Evolutionary conservation across 1,140 invertebrate genomes (phyloP).

Genomic region (Potamilus streckersoni): DNA sequence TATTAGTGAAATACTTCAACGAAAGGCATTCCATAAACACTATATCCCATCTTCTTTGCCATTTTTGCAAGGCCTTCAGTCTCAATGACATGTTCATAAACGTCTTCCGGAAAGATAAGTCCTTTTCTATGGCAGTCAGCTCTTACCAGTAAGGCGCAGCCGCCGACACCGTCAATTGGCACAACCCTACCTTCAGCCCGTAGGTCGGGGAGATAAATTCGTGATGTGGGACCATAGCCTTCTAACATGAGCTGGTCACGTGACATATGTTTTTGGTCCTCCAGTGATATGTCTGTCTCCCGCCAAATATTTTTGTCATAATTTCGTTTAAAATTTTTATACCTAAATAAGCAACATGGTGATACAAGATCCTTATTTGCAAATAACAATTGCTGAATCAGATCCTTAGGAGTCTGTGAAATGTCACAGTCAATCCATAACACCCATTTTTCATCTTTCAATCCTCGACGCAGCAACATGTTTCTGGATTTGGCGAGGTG

Average conservation of each 20-base stretch:
- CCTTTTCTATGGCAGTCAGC: constrained; percentile 54
- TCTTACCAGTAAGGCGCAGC: constrained; percentile 53
- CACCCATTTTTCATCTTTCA: constrained; percentile 52
- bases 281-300: constrained; percentile 52
- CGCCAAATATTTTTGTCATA: constrained; percentile 65
- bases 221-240: constrained; percentile 50
- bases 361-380: constrained; percentile 53
- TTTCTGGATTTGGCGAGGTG: constrained; percentile 60
- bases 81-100: constrained; percentile 60
- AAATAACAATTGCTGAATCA: constrained; percentile 58
- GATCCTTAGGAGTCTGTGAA: constrained; percentile 43
- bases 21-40: constrained; percentile 57
- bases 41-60: constrained; percentile 52
- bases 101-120: constrained; percentile 53
- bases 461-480: constrained; percentile 38
- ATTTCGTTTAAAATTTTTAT: constrained; percentile 35
- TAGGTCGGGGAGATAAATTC: constrained; percentile 57
- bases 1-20: constrained; percentile 54
- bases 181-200: constrained; percentile 56
- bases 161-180: constrained; percentile 61
- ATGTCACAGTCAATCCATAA: constrained; percentile 64
- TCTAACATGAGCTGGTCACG: constrained; percentile 52
- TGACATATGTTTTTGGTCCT: constrained; percentile 34
- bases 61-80: constrained; percentile 64
- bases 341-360: constrained; percentile 47